A percentile compares a stretch with the other conserved stretches of the same genome.
Conservation (phyloP, 2,888 invertebrate genomes). For the Cephus spinipes region DNA sequence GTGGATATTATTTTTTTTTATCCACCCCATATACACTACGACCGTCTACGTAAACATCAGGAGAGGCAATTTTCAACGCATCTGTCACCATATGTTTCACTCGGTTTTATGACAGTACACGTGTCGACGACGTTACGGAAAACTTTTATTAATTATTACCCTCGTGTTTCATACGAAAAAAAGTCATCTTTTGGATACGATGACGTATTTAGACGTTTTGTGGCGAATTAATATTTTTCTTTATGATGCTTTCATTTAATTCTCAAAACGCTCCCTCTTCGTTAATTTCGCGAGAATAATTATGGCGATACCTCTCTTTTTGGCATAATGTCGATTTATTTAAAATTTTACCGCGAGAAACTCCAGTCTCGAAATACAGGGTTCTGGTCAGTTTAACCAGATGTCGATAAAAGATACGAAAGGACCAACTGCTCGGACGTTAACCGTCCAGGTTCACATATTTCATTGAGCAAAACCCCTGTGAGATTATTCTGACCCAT, state of each 20-base stretch:
- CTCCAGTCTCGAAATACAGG: background rate
- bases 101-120: constrained; percentile 34
- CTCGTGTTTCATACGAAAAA: background rate
- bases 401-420: background rate
- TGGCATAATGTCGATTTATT: background rate
- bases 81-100: constrained; percentile 44
- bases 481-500: background rate
- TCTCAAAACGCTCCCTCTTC: background rate
- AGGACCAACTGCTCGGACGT: background rate
- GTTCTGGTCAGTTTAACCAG: background rate
- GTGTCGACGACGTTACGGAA: constrained; percentile 38
- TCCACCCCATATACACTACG: background rate
- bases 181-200: too few relatives aligned
- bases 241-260: background rate
- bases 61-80: constrained; percentile 54
- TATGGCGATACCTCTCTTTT: background rate
- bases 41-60: constrained; percentile 7
- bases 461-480: background rate
- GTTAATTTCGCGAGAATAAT: background rate
- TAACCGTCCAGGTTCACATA: background rate
- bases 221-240: background rate
- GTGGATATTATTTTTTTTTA: constrained; percentile 50
- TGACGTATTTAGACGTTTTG: background rate
- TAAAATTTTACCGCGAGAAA: background rate
- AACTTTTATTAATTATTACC: constrained; percentile 9